Evolutionary conservation across 2,113 vertebrate genomes (phyloP), one percentile per base, ranked within the genome.

Genomic region (Emydocephalus ijimae): DNA sequence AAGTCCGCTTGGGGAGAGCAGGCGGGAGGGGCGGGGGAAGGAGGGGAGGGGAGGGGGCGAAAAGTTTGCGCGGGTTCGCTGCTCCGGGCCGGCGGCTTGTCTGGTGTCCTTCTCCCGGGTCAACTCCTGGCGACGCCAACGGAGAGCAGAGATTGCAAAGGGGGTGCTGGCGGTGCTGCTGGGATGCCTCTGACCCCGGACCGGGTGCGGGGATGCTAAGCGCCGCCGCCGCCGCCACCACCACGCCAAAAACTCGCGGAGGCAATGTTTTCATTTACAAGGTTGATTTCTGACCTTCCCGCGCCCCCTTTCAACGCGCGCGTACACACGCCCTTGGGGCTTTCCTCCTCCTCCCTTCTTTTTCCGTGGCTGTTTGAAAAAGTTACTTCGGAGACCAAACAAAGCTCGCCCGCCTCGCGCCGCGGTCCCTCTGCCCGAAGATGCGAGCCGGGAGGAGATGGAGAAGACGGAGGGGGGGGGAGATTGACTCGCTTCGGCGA

Each of bases 181-280:
- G 88, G 55, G 74, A 48, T 48, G 64, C 87, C 95, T 96, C 96
- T 89, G 95, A 93, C 96, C 96, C 93, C 95, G 57, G 96, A 85
- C 95, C 92, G 96, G 95, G 95, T 96, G 95, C 95, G 94, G 96
- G 89, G 96, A 94, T 96, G 96, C 96, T 96, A 95, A 95, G 96
- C 34, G 87, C 34, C 50, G 74, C 39, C 54, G 39, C 85, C 55
- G 48, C 95, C 96, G 95, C 95, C 96, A 95, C 96, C 96, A 95
- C 96, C 96, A 91, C 96, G 96, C 96, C 97, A 96, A 96, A 96
- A 97, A 96, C 97, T 97, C 95, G 97, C 96, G 95, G 94, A 96
- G 96, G 97, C 96, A 96, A 96, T 95, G 97, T 97, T 96, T 97
- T 96, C 97, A 97, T 97, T 97, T 95, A 97, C 97, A 95, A 96